A percentile compares a stretch with the other conserved stretches of the same genome.
Conservation (phyloP, 1,140 invertebrate species). For the Caenorhabditis briggsae region DNA sequence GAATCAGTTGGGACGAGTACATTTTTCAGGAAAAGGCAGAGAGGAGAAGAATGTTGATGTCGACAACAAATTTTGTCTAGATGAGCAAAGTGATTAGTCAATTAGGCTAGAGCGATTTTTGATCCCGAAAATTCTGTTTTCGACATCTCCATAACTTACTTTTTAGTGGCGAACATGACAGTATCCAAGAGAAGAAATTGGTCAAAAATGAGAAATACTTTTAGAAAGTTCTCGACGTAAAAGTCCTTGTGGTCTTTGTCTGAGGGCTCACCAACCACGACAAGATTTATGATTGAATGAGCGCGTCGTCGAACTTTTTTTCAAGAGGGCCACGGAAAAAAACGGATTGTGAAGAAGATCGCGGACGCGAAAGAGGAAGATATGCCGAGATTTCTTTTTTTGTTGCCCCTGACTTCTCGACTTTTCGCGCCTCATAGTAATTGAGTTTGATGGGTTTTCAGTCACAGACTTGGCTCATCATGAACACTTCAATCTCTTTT, state of each 20-base stretch:
- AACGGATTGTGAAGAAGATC: constrained; percentile 43
- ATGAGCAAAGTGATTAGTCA: not conserved
- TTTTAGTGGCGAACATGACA: constrained; percentile 20
- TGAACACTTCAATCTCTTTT: constrained; percentile 45
- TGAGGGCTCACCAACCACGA: constrained; percentile 34
- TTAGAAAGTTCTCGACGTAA: constrained; percentile 17
- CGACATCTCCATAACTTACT: not conserved
- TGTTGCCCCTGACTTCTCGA: constrained; percentile 48
- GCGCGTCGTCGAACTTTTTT: constrained; percentile 35
- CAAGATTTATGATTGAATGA: constrained; percentile 54
- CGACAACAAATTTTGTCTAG: not conserved
- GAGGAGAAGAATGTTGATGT: not conserved
- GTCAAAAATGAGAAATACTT: not conserved
- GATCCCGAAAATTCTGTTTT: not conserved
- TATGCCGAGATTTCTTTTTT: not conserved
- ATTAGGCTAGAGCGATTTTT: not conserved
- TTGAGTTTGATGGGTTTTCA: constrained; percentile 41
- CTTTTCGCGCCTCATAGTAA: constrained; percentile 31
- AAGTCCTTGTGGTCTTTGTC: constrained; percentile 29
- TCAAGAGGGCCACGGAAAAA: not conserved
- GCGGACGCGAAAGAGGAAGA: not conserved
- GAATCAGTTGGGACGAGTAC: constrained; percentile 17
- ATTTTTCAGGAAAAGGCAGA: not conserved
- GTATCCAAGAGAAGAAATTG: not conserved
- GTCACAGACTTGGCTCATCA: constrained; percentile 1